Conservation (phyloP, 1,140 invertebrate genomes). For the Streblospio benedicti region DNA sequence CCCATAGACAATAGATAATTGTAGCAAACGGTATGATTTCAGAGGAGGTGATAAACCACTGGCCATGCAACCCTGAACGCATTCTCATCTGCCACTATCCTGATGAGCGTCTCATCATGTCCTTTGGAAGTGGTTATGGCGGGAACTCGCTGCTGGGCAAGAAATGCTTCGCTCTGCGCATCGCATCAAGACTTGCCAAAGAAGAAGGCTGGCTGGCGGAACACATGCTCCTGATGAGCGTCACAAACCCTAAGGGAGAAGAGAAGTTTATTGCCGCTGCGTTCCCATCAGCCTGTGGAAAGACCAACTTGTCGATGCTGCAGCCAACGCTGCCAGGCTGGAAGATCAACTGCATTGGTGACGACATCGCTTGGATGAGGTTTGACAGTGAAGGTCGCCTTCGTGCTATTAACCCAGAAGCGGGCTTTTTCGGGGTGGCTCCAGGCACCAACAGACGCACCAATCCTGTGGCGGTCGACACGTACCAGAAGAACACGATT, state of each 20-base stretch:
- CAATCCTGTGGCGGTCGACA: slow-evolving; percentile 95
- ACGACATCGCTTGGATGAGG: slow-evolving; percentile 69
- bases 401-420: slow-evolving; percentile 96
- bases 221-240: slow-evolving; percentile 78
- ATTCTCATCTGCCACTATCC: slow-evolving; percentile 53
- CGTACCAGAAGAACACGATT: slow-evolving; percentile 84
- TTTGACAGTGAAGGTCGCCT: slow-evolving; percentile 83
- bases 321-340: slow-evolving; percentile 84
- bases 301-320: slow-evolving; percentile 98
- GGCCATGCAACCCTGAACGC: slow-evolving; percentile 94
- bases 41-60: slow-evolving; percentile 44
- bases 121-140: slow-evolving; percentile 92
- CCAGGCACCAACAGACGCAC: slow-evolving; percentile 85
- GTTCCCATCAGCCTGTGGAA: slow-evolving; percentile 96
- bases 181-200: slow-evolving; percentile 89
- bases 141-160: slow-evolving; percentile 97
- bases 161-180: slow-evolving; percentile 94
- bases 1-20: too few relatives aligned
- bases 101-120: slow-evolving; percentile 72
- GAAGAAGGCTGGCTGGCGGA: slow-evolving; percentile 97
- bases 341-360: slow-evolving; percentile 56
- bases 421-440: slow-evolving; percentile 98
- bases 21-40: too few relatives aligned
- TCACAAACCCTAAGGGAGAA: slow-evolving; percentile 80
- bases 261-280: slow-evolving; percentile 92